Evolutionary conservation across 2,797 vertebrate species (phyloP), one percentile per base, ranked within the genome.

Genomic region (Lacerta bilineata): DNA sequence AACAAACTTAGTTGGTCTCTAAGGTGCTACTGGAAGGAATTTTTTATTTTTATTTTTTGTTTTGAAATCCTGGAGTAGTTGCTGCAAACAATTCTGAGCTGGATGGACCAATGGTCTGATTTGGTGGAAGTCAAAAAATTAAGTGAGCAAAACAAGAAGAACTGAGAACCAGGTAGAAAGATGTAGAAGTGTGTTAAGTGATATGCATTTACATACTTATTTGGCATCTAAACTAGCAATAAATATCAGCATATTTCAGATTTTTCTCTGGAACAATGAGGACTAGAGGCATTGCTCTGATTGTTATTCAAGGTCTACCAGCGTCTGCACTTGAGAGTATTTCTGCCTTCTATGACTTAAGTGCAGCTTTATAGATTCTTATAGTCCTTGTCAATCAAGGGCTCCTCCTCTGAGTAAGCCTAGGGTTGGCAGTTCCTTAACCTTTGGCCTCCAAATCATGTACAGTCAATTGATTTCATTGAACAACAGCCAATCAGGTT

Each of bases 381-480:
- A n/a, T 17, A 59, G 29, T 23, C 46, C 33, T 50, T 84, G 76
- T 61, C 82, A 71, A 33, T 71, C 74, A 59, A 55, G 11, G 17
- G 18, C 5, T 29, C 5, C n/a, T 68, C 41, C 81, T 83, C 6
- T 25, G 33, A n/a, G 10, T 43, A 59, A 79, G 2, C 27, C 6
- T 3, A 11, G 11, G 55, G 81, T 18, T 39, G 64, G 71, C 64
- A n/a, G 3, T 71, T 71, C 25, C 66, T 79, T 88, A 78, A 43
- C 64, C 27, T 83, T 43, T 88, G 75, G 7, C 4, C 66, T 69
- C 5, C 46, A 25, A 55, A 69, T 84, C 41, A 84, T 25, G 46
- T 71, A 39, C 75, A 79, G 75, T 69, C 87, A 39, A 68, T 78
- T 41, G 78, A 33, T 50, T 78, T 69, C 41, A 46, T 82, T 87